A percentile compares a stretch with the other conserved stretches of the same genome.
Evolutionary conservation across 37 sponge, comb jelly and placozoan species (phyloP).

Genomic region (Ephydatia muelleri): DNA sequence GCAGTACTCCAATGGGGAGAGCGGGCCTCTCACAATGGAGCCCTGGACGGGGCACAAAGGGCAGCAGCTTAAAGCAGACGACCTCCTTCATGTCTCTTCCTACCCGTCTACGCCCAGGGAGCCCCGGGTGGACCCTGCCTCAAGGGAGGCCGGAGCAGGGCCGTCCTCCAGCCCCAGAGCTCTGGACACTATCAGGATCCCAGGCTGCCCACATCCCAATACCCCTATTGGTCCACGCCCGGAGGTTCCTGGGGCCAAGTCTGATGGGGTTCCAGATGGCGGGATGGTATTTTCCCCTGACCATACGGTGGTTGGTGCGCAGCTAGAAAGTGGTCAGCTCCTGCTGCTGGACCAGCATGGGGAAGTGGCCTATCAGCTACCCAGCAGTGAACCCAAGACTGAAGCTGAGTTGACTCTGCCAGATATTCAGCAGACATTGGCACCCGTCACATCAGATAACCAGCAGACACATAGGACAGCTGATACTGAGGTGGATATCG

Average conservation of each 20-base stretch:
- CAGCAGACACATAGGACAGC: neutral
- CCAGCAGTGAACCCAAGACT: neutral
- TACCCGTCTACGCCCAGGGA: neutral
- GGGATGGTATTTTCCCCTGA: slow-evolving; percentile 26
- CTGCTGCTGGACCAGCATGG: slow-evolving; percentile 23
- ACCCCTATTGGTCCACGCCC: neutral
- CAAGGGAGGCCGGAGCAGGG: neutral
- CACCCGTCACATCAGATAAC: neutral
- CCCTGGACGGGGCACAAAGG: neutral
- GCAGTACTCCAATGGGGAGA: neutral
- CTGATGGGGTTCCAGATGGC: neutral
- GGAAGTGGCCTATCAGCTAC: slow-evolving; percentile 22
- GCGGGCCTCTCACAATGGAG: neutral
- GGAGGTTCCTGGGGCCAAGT: neutral
- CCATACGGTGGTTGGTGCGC: slow-evolving; percentile 31
- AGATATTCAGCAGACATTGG: neutral
- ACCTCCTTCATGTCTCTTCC: neutral
- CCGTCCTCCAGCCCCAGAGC: neutral
- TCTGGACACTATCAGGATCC: neutral
- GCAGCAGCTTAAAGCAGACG: neutral
- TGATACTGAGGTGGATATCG: no score
- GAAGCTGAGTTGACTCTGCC: neutral
- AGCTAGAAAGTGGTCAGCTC: slow-evolving; percentile 18
- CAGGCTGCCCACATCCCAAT: neutral
- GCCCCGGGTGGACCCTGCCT: neutral